Evolutionary conservation across 2,113 vertebrate genomes (phyloP).

Genomic region (Ia io): DNA sequence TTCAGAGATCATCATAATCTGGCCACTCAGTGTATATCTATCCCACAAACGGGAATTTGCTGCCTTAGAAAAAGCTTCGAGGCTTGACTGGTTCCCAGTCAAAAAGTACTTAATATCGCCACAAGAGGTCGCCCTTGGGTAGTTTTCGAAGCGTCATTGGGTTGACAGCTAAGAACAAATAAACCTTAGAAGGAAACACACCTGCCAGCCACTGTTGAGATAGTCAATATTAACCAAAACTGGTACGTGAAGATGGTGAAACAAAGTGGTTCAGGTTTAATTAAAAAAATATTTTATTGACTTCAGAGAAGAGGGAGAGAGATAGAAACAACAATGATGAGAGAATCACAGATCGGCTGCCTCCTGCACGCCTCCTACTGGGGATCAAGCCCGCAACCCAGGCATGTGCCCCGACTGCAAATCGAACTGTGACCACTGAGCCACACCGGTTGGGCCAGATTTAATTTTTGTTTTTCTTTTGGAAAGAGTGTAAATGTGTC

Average conservation of each 20-base stretch:
- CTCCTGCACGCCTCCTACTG: too few relatives aligned
- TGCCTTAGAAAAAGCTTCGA: background rate
- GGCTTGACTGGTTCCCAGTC: background rate
- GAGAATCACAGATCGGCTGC: too few relatives aligned
- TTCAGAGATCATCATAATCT: too few relatives aligned
- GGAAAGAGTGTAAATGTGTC: background rate
- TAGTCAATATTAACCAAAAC: background rate
- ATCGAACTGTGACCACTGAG: too few relatives aligned
- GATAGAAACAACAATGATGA: too few relatives aligned
- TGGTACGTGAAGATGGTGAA: background rate
- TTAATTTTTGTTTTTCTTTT: background rate
- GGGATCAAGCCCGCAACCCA: too few relatives aligned
- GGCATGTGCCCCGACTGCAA: too few relatives aligned
- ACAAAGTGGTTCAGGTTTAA: background rate
- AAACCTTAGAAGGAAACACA: background rate
- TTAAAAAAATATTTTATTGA: background rate
- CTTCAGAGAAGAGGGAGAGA: too few relatives aligned
- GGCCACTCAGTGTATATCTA: too few relatives aligned
- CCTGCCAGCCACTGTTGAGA: background rate
- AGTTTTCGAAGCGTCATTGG: background rate
- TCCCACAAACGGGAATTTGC: background rate
- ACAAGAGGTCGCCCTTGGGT: slow-evolving; percentile 60
- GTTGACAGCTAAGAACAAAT: background rate
- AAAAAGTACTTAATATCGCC: slow-evolving; percentile 25
- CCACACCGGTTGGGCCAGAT: background rate